Evolutionary conservation across 2,797 vertebrate genomes (phyloP).

Genomic region (Ceryle rudis): DNA sequence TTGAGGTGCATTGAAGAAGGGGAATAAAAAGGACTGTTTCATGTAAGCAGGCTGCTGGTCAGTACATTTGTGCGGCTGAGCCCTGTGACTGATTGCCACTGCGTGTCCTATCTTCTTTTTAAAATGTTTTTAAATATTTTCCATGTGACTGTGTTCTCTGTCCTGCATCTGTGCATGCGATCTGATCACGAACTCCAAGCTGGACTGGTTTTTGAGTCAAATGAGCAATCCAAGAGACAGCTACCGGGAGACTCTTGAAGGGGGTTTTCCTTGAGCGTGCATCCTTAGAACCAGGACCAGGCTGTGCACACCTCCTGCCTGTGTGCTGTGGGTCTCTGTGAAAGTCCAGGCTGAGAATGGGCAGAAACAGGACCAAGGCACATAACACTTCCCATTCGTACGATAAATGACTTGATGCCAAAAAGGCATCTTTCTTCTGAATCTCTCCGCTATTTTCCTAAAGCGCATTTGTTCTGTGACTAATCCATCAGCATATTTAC

Average conservation of each 20-base stretch:
- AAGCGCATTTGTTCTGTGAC: neutral
- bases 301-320: fast-evolving
- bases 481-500: neutral
- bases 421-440: neutral
- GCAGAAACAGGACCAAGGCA: neutral
- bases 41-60: neutral
- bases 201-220: neutral
- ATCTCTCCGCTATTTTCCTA: neutral
- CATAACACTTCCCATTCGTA: neutral
- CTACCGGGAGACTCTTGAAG: neutral
- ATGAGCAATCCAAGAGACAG: neutral
- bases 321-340: neutral
- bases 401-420: neutral
- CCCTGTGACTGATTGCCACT: neutral
- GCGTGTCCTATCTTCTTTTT: neutral
- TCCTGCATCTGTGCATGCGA: neutral
- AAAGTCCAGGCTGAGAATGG: neutral
- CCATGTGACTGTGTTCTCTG: neutral
- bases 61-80: neutral
- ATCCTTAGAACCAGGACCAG: neutral
- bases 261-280: neutral
- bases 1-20: neutral
- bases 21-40: neutral
- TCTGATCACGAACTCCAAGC: neutral
- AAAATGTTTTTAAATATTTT: neutral